phyloP scores from a whole-genome alignment of 2,888 invertebrate genomes.

The Raillietiella orientalis region DNA sequence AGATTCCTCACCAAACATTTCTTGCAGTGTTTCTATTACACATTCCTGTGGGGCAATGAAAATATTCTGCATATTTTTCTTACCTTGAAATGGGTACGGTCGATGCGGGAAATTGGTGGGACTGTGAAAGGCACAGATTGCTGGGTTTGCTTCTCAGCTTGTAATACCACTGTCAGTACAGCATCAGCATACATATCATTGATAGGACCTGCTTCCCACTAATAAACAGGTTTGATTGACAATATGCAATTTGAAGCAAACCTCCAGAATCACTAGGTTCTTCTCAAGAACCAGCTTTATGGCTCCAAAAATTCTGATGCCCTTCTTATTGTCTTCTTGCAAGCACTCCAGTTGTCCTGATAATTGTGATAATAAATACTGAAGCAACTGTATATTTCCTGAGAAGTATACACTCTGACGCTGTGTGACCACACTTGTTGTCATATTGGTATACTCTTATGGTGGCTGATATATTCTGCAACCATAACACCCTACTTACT shows the following conservation, averaged over 20 bases:
- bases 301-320: slow-evolving; percentile 43
- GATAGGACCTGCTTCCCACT: slow-evolving; percentile 79
- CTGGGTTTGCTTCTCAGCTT: slow-evolving; percentile 28
- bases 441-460: slow-evolving; percentile 76
- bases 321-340: slow-evolving; percentile 17
- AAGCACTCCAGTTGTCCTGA: slow-evolving; percentile 5
- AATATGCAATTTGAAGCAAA: slow-evolving; percentile 9
- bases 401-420: slow-evolving; percentile 63
- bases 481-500: slow-evolving; percentile 22
- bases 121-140: slow-evolving; percentile 25
- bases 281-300: slow-evolving; percentile 49
- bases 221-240: slow-evolving; percentile 8
- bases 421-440: slow-evolving; percentile 70
- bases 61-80: slow-evolving; percentile 4
- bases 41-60: slow-evolving; percentile 24
- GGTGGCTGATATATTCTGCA: neutral
- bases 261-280: slow-evolving; percentile 52
- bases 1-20: slow-evolving; percentile 81
- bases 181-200: slow-evolving; percentile 97
- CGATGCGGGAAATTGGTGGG: slow-evolving; percentile 29
- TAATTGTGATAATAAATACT: slow-evolving; percentile 9
- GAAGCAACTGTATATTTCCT: slow-evolving; percentile 24
- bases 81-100: slow-evolving; percentile 63
- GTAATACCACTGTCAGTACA: slow-evolving; percentile 51
- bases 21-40: slow-evolving; percentile 55